These are phyloP conservation scores for Argynnis bischoffii DNA, from an alignment of 2,888 invertebrate genomes.

Conservation along the genomic window DNA sequence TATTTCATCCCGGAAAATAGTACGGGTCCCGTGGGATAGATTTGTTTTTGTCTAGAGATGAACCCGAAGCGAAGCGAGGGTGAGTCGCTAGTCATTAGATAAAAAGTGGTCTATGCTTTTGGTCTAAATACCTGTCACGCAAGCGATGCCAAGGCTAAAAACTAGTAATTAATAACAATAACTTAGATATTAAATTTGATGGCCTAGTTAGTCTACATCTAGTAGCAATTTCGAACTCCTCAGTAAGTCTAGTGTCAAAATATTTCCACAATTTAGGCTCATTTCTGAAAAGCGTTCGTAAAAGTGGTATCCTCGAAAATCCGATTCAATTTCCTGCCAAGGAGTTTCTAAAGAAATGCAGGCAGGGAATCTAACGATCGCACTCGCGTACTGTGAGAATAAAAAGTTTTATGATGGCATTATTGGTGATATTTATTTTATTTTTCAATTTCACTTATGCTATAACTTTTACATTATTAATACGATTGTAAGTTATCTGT, in stretches of 20 bases:
- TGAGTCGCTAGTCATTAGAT: no score
- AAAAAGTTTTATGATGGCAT: slow-evolving; percentile 4
- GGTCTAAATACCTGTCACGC: not conserved
- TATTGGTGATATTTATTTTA: slow-evolving; percentile 1
- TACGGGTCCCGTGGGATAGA: no score
- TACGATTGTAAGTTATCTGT: no score
- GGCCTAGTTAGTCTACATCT: not conserved
- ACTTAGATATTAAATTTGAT: not conserved
- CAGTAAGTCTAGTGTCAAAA: slow-evolving; percentile 13
- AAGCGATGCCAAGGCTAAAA: no score
- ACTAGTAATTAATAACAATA: not conserved
- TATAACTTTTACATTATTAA: not conserved
- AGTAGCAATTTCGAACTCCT: not conserved
- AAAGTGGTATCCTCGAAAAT: slow-evolving; percentile 38
- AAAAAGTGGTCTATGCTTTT: not conserved
- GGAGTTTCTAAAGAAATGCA: slow-evolving; percentile 39
- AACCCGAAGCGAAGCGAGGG: no score
- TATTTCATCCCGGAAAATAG: no score
- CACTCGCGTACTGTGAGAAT: not conserved
- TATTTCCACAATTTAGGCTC: slow-evolving; percentile 26
- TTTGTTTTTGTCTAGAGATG: no score
- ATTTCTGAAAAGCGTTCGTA: slow-evolving; percentile 29
- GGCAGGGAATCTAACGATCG: slow-evolving; percentile 33
- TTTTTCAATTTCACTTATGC: not conserved
- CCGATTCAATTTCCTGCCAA: slow-evolving; percentile 41